Base-by-base conservation (phyloP, 2,113 vertebrate genomes). In the Excalfactoria chinensis region DNA sequence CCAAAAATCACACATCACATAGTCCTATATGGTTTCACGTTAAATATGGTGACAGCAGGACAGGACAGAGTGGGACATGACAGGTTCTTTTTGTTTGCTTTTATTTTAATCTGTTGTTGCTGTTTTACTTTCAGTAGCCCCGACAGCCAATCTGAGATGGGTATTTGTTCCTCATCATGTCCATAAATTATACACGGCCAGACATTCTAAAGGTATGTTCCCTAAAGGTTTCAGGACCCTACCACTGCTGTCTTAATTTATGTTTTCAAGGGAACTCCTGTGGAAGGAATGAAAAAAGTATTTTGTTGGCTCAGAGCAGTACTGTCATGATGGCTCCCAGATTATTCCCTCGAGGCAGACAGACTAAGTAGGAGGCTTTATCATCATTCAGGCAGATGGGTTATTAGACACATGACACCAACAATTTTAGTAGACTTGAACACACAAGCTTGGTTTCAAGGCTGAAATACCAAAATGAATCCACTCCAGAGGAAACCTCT, bases 281-380 rank as follows among this genome's bases (percentile, higher is more conserved):
- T 28, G 51, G 51, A 53, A 5, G 41, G 48, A 46, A 48, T 49
- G 51, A 76, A 86, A 60, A 63, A 51, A 76, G 23, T 60, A 35
- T 77, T 82, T 91, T 77, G 30, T 94, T 93, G 89, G 84, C 82
- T 95, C 43, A 85, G 77, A 92, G 58, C 11, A 91, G n/a, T 48
- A 85, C 20, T 77, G 89, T 85, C 89, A 92, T 1, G 0, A 77
- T 84, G 89, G 82, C 76, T 87, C 84, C 86, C 85, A 6, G 0
- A 80, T 95, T 95, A 93, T 67, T 95, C 89, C 82, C 89, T 89
- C 64, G 87, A 89, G 87, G 64, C 3, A 95, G 84, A 87, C 67
- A 92, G 77, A 92, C 67, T 73, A 96, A 92, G 92, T 89, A 93
- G 89, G 75, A 94, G 86, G 64, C 56, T 93, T 91, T 79, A 89